A percentile compares a stretch with the other conserved stretches of the same genome.
These are phyloP conservation scores for Heteractis magnifica DNA, from an alignment of 92 coral and sea anemone genomes.

Conservation along the genomic window DNA sequence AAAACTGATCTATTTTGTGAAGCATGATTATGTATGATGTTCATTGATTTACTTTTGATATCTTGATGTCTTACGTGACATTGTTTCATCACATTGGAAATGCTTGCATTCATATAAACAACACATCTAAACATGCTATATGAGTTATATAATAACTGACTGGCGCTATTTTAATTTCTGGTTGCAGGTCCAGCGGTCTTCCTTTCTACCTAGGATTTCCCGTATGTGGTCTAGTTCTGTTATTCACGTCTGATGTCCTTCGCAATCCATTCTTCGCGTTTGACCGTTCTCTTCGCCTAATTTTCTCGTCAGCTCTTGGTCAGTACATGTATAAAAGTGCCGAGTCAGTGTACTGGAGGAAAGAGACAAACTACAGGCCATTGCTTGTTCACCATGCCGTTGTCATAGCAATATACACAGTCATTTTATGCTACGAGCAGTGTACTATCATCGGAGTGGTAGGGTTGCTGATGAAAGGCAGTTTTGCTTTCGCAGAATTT, in stretches of 20 bases:
- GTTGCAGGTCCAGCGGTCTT: slow-evolving; percentile 70
- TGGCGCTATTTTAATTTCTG: not conserved
- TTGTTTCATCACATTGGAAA: too few species aligned
- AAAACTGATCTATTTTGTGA: too few species aligned
- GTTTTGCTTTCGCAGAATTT: slow-evolving; percentile 81
- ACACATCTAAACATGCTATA: not conserved
- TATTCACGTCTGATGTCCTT: slow-evolving; percentile 58
- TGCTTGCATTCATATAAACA: too few species aligned
- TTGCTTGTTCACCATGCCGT: slow-evolving; percentile 82
- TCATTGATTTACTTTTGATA: too few species aligned
- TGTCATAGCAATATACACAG: slow-evolving; percentile 61
- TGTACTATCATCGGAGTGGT: slow-evolving; percentile 74
- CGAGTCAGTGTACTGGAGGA: slow-evolving; percentile 61
- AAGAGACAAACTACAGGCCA: slow-evolving; percentile 71
- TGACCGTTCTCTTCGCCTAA: slow-evolving; percentile 34
- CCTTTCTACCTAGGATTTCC: slow-evolving; percentile 65
- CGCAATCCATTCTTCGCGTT: slow-evolving; percentile 74
- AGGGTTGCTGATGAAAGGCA: slow-evolving; percentile 79
- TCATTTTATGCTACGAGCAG: slow-evolving; percentile 64
- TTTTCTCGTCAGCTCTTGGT: slow-evolving; percentile 77
- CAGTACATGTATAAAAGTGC: slow-evolving; percentile 79
- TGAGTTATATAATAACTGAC: not conserved
- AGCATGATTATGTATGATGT: too few species aligned
- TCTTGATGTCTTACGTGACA: too few species aligned
- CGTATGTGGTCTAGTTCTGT: slow-evolving; percentile 57